Evolutionary conservation across 1,140 invertebrate species (phyloP).

Genomic region (Neuroterus valhalla): DNA sequence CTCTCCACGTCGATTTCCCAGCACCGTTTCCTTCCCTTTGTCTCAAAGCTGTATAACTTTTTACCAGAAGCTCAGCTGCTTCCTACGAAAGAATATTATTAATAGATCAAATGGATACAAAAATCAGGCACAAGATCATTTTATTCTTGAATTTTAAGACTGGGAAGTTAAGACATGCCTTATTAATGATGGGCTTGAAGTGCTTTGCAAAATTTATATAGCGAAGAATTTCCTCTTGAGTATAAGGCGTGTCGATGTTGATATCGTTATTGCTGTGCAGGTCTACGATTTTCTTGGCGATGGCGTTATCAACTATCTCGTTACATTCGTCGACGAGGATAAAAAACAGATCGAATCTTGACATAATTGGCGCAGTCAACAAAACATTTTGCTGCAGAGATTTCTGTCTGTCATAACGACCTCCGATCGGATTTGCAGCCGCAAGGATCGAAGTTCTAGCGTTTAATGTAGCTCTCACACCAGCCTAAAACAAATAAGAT

Average conservation of each 20-base stretch:
- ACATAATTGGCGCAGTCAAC: conserved; percentile 98
- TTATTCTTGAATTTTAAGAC: neutral
- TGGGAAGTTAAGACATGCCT: conserved; percentile 60
- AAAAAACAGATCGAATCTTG: conserved; percentile 99
- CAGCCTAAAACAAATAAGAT: conserved; percentile 81
- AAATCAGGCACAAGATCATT: conserved; percentile 28
- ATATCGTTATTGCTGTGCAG: conserved; percentile 89
- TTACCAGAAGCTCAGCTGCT: conserved; percentile 89
- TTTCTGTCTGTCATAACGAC: conserved; percentile 95
- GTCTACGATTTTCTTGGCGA: conserved; percentile 96
- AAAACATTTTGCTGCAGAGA: conserved; percentile 96
- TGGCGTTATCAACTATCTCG: conserved; percentile 96
- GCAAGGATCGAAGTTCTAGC: conserved; percentile 98
- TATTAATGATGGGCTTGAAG: conserved; percentile 94
- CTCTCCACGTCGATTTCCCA: conserved; percentile 90
- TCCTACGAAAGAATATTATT: conserved; percentile 75
- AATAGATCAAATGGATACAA: neutral
- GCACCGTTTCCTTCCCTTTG: conserved; percentile 86
- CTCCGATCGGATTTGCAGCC: conserved; percentile 98
- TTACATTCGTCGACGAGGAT: conserved; percentile 97
- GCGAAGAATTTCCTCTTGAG: conserved; percentile 89
- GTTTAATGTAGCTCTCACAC: conserved; percentile 97
- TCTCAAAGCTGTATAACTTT: conserved; percentile 91
- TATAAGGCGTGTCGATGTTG: conserved; percentile 87
- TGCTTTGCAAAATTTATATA: conserved; percentile 98